Base-by-base conservation (phyloP, 35 echinoderm and acorn worm species). In the Hemicentrotus pulcherrimus region DNA sequence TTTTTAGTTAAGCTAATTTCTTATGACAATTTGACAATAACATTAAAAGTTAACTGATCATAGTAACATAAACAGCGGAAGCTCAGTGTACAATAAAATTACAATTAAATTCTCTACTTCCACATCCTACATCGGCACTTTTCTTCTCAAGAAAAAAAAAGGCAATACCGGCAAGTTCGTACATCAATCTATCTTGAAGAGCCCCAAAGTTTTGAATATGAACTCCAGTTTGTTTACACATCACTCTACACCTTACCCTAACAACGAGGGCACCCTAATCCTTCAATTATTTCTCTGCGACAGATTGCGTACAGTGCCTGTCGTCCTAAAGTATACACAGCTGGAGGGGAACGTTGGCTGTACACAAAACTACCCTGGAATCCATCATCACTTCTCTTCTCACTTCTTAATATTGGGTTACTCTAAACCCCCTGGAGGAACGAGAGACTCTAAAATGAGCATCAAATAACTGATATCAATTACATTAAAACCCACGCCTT, bases 201-300 rank as follows among this genome's bases (percentile, higher is more conserved):
- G 65, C 65, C 65, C 8, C 19, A 78, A 22, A 78, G 65, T 78
- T 78, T 78, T 78, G 19, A 78, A 78, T 78, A 78, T 78, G 65
- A 78, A 78, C 65, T 78, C 19, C 65, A 78, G 24, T 78, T 78
- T 78, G 65, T 78, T 78, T 78, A 78, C 65, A n/a, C 65, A 78
- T 78, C 19, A 78, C 65, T 78, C 65, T 28, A 28, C 65, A 78
- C 65, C 65, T 78, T 28, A 78, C 19, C 65, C 65, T 28, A 78
- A 78, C 65, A 78, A 78, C 65, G 65, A 78, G 65, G 65, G 65
- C 65, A 78, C 65, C 65, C 65, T 78, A 78, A 78, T 78, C 65
- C 65, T 78, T 78, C 65, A 78, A 78, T 78, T 78, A 78, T 78
- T 78, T 18, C 65, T 78, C 65, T 24, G 65, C 65, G 65, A 28